phyloP scores from a whole-genome alignment of 2,113 vertebrate genomes.

The Piaya cayana region DNA sequence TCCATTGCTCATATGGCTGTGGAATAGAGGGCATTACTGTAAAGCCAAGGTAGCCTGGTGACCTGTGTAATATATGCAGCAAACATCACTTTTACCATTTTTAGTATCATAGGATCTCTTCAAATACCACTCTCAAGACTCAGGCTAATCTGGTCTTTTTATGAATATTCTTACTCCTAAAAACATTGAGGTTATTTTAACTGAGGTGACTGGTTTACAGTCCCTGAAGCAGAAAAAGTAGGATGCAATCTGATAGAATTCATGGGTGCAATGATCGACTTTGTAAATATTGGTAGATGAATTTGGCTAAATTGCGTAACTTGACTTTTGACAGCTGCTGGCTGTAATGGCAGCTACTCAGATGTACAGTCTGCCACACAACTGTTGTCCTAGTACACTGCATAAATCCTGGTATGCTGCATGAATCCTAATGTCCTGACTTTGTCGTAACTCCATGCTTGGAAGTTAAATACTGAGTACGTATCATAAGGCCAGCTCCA shows the following conservation, averaged over 20 bases:
- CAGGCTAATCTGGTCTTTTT: neutral
- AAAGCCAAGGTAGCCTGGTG: neutral
- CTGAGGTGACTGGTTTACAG: neutral
- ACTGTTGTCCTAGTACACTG: accelerated
- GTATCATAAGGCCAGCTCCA: neutral
- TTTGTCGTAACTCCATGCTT: neutral
- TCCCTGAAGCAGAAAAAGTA: neutral
- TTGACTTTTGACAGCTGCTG: neutral
- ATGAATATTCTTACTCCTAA: neutral
- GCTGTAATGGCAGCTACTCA: neutral
- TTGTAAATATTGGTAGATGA: neutral
- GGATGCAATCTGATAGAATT: neutral
- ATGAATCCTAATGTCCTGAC: accelerated
- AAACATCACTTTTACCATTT: neutral
- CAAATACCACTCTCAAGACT: neutral
- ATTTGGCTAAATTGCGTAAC: neutral
- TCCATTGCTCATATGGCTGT: accelerated
- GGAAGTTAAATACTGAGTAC: neutral
- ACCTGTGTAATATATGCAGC: neutral
- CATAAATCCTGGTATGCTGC: accelerated
- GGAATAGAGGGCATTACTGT: neutral
- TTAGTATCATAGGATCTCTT: neutral
- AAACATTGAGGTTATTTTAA: neutral
- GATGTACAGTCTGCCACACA: neutral
- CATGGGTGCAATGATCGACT: accelerated